Evolutionary conservation across 30 jellyfish, hydroid and myxozoan genomes (phyloP), one percentile per base, ranked within the genome.

Genomic region (Pelagia noctiluca): DNA sequence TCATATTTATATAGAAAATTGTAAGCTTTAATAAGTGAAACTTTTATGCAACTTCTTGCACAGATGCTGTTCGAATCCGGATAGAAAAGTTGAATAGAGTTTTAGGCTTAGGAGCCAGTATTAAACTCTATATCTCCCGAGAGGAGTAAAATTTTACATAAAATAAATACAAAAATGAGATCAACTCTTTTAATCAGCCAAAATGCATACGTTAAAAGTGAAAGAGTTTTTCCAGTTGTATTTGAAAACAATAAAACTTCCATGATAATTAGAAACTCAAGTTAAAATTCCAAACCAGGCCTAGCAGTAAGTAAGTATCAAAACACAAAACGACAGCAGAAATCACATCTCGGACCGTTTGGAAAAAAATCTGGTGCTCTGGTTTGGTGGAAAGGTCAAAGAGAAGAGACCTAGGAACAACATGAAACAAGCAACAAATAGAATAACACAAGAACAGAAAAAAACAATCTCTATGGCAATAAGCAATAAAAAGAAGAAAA

Each of bases 121-220:
- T 73, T 48, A 38, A 73, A 50, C 35, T 73, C 85, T 37, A 73
- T 36, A 73, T 73, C 85, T 42, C 85, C 85, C 23, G 85, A 73
- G 79, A 73, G 85, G 77, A 73, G 50, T 73, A 73, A 73, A 73
- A 73, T 35, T 73, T 37, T 22, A 29, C 49, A 75, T 22, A 13
- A 46, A 42, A 19, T 75, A 29, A 73, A 37, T 25, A 2, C 46
- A 75, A 37, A 48, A 24, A 73, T 13, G 2, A 75, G 25, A 50
- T 50, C 76, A 38, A 73, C 24, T 73, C 42, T 35, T 53, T 50
- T 24, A 49, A 57, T 47, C 22, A 75, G 18, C 24, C 49, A 46
- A 50, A 75, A 46, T 13, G 53, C 78, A 50, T 53, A 75, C 53
- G 52, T 4, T 12, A 75, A 7, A 75, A 19, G 34, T 47, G 76